A percentile compares a stretch with the other conserved stretches of the same genome.
These are phyloP conservation scores for Drosophila setifemur DNA, from an alignment of 1,140 invertebrate species.

Conservation along the genomic window DNA sequence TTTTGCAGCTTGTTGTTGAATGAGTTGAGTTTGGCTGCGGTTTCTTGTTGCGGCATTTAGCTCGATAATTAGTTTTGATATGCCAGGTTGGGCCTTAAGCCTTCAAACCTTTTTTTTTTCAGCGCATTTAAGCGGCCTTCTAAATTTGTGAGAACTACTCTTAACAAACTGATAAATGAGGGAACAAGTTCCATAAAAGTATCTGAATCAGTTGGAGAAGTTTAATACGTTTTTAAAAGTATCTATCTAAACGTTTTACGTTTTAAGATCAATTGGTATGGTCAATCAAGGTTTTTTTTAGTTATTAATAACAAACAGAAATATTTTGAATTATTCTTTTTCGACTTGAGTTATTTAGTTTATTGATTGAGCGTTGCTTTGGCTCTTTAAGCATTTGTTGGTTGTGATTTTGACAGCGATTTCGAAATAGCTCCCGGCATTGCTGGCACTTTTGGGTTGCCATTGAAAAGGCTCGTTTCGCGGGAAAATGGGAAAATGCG, in stretches of 20 bases:
- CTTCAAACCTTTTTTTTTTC: not conserved
- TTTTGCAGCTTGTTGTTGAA: conserved; percentile 17
- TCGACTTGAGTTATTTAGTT: too few relatives aligned
- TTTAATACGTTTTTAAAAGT: too few relatives aligned
- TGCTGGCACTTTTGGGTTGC: conserved; percentile 13
- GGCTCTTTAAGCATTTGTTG: not conserved
- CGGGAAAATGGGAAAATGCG: not conserved
- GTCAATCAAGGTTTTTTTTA: not conserved
- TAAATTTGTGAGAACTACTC: too few relatives aligned
- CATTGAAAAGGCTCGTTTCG: conserved; percentile 35
- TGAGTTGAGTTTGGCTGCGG: conserved; percentile 8
- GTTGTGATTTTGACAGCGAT: conserved; percentile 4
- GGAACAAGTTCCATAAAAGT: too few relatives aligned
- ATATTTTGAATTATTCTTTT: too few relatives aligned
- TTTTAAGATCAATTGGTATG: too few relatives aligned
- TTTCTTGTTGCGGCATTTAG: conserved; percentile 4
- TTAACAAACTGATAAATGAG: too few relatives aligned
- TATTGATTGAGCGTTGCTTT: not conserved
- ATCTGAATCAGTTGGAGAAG: too few relatives aligned
- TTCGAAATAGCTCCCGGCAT: conserved; percentile 24
- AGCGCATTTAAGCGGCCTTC: too few relatives aligned
- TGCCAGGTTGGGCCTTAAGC: not conserved
- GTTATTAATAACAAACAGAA: too few relatives aligned
- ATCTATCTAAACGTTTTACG: too few relatives aligned
- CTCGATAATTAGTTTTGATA: conserved; percentile 8